These are phyloP conservation scores for Pseudorasbora parva DNA, from an alignment of 2,113 vertebrate species.

Conservation along the genomic window DNA sequence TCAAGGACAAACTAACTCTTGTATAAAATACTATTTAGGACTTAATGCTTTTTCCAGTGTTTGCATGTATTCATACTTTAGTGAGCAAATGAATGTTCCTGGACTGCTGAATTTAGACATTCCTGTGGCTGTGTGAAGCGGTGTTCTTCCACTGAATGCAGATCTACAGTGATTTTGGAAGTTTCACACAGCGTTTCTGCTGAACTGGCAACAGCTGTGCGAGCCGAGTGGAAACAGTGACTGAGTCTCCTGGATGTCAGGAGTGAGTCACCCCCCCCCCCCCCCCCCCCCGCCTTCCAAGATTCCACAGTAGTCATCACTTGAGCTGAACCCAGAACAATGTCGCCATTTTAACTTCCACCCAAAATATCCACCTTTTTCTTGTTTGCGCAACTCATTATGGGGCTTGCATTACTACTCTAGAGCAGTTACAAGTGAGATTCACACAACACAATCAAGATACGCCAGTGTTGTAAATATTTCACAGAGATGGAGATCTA, in stretches of 20 bases:
- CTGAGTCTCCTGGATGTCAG: slow-evolving; percentile 12
- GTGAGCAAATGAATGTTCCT: background rate
- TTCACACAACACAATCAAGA: background rate
- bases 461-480: background rate
- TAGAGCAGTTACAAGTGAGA: background rate
- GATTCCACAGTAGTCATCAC: slow-evolving; percentile 43
- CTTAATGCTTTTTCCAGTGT: background rate
- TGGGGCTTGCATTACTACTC: background rate
- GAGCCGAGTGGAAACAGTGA: slow-evolving; percentile 47
- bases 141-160: background rate
- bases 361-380: background rate
- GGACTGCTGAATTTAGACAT: background rate
- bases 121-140: background rate
- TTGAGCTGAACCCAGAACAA: background rate
- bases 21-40: background rate
- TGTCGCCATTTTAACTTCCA: background rate
- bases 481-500: background rate
- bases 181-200: background rate
- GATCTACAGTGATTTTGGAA: slow-evolving; percentile 5
- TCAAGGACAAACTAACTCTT: too few relatives aligned
- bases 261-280: slow-evolving; percentile 25
- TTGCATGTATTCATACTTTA: background rate
- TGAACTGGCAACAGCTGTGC: slow-evolving; percentile 22
- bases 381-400: background rate
- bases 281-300: background rate